Conservation (phyloP, 2,888 invertebrate species). For the Platerodrilus igneus region DNA sequence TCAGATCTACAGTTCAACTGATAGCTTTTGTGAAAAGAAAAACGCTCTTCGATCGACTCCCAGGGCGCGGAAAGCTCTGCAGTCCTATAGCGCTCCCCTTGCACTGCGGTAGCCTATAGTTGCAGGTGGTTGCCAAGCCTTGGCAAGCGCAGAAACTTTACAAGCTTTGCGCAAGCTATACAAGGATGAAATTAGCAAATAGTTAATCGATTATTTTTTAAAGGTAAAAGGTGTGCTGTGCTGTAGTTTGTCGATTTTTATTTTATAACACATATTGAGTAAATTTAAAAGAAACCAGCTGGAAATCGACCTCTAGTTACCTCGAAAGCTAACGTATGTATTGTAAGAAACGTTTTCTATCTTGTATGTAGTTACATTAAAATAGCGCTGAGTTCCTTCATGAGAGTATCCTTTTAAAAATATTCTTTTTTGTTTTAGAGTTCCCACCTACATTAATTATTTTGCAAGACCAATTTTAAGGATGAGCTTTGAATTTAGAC, state of each 20-base stretch:
- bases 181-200: constrained; percentile 7
- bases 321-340: too few species aligned
- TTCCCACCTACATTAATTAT: too few species aligned
- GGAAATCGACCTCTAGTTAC: too few species aligned
- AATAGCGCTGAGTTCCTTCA: too few species aligned
- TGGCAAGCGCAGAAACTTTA: constrained; percentile 24
- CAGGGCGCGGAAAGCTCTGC: constrained; percentile 47
- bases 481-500: constrained; percentile 17
- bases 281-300: too few species aligned
- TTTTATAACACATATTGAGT: too few species aligned
- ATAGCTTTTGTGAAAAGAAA: constrained; percentile 19
- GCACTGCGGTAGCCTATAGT: constrained; percentile 42
- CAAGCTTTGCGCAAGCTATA: constrained; percentile 20
- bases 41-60: constrained; percentile 44
- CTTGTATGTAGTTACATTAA: too few species aligned
- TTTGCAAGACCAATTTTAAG: too few species aligned
- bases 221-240: not conserved
- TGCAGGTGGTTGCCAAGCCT: constrained; percentile 24
- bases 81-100: constrained; percentile 48
- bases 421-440: too few species aligned
- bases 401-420: too few species aligned
- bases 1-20: constrained; percentile 6
- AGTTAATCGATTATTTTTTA: constrained; percentile 13
- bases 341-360: too few species aligned
- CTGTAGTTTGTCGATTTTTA: too few species aligned